These are phyloP conservation scores for Leptogaster cylindrica DNA, from an alignment of 2,888 invertebrate genomes.

Conservation along the genomic window DNA sequence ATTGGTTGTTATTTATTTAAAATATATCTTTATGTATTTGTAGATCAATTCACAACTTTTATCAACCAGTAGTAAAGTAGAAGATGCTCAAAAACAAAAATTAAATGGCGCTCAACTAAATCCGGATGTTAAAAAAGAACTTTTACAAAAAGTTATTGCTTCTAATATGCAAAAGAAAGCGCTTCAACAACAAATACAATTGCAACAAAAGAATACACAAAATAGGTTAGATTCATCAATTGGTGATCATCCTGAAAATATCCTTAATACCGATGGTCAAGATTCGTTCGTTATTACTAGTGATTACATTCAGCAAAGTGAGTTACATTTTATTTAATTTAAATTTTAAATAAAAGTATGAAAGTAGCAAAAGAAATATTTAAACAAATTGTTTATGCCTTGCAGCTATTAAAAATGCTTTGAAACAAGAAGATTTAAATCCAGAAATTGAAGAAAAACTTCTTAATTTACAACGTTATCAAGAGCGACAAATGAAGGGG, in stretches of 20 bases:
- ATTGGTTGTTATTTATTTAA: neutral
- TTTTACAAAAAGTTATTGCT: slow-evolving; percentile 52
- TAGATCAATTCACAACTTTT: slow-evolving; percentile 41
- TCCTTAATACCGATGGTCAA: slow-evolving; percentile 44
- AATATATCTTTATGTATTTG: slow-evolving; percentile 25
- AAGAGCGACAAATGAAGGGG: slow-evolving; percentile 76
- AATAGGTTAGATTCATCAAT: slow-evolving; percentile 23
- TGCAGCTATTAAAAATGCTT: slow-evolving; percentile 88
- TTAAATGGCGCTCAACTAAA: slow-evolving; percentile 48
- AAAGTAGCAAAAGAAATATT: neutral
- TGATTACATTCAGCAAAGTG: slow-evolving; percentile 93
- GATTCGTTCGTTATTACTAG: slow-evolving; percentile 83
- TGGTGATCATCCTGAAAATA: slow-evolving; percentile 41
- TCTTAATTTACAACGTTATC: slow-evolving; percentile 83
- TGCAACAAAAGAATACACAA: slow-evolving; percentile 51
- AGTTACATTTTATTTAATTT: slow-evolving; percentile 56
- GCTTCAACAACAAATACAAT: slow-evolving; percentile 60
- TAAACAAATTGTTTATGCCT: too few species aligned
- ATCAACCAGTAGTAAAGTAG: slow-evolving; percentile 30
- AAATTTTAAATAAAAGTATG: neutral
- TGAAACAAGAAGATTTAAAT: slow-evolving; percentile 88
- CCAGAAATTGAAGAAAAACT: slow-evolving; percentile 93
- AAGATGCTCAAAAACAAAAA: slow-evolving; percentile 44
- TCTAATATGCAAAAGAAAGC: slow-evolving; percentile 58
- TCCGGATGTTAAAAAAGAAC: slow-evolving; percentile 51